Conservation (phyloP, 2,888 invertebrate genomes). For the Coremacera marginata region DNA sequence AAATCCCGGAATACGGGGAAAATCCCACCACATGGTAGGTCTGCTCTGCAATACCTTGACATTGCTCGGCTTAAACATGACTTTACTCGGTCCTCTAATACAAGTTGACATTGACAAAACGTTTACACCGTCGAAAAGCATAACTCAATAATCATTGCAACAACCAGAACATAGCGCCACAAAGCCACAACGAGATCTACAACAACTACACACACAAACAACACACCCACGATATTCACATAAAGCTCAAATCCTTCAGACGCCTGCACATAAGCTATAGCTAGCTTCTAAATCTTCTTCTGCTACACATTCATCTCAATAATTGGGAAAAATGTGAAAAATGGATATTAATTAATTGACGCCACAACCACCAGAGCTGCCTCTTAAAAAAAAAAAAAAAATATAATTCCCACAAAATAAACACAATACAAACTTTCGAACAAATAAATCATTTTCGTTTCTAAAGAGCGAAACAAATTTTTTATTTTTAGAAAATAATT, state of each 20-base stretch:
- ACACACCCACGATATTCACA: neutral
- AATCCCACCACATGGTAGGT: no score
- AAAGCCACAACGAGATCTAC: neutral
- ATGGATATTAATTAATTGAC: conserved; percentile 26
- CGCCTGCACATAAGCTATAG: neutral
- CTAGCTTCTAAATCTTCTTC: neutral
- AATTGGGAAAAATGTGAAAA: neutral
- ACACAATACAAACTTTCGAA: conserved; percentile 9
- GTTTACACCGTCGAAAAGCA: no score
- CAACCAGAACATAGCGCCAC: conserved; percentile 1
- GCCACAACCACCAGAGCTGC: neutral
- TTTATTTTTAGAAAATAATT: conserved; percentile 22
- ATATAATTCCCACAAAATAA: conserved; percentile 8
- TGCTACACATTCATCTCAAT: neutral
- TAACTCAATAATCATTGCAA: no score
- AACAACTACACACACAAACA: neutral
- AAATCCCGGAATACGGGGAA: no score
- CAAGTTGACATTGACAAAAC: no score
- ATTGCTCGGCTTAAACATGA: no score
- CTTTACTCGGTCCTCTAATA: no score
- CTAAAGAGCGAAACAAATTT: conserved; percentile 20
- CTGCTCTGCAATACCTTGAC: no score
- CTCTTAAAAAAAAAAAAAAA: neutral
- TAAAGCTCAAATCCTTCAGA: neutral
- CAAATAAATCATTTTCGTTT: conserved; percentile 31